Conservation (phyloP, 2,113 vertebrate species). For the Eurypyga helias region DNA sequence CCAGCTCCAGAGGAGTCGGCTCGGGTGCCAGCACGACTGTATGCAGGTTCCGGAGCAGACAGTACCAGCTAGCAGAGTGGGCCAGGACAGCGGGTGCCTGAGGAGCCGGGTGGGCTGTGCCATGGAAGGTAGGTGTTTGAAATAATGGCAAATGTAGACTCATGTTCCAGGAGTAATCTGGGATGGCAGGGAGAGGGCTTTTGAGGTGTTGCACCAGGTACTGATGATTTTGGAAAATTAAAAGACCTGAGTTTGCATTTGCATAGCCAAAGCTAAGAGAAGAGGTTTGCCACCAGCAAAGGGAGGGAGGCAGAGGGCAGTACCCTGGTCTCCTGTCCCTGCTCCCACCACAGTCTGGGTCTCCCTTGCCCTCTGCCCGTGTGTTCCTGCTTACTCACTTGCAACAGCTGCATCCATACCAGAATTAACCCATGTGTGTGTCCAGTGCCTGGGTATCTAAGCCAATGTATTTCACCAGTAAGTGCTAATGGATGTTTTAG, state of each 20-base stretch:
- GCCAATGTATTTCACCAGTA: background rate
- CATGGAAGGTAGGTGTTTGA: background rate
- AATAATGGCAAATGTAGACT: accelerated
- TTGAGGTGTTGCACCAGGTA: background rate
- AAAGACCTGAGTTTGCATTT: background rate
- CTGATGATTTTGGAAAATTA: background rate
- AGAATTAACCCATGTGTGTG: background rate
- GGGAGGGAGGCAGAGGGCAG: background rate
- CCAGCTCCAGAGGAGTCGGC: background rate
- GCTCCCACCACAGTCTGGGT: accelerated
- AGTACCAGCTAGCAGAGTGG: background rate
- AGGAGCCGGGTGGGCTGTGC: background rate
- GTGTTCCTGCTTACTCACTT: background rate
- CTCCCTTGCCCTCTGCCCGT: background rate
- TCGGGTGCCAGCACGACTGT: accelerated
- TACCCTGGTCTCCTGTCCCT: background rate
- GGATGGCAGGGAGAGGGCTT: background rate
- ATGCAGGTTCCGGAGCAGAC: background rate
- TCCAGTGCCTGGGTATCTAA: background rate
- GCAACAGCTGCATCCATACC: background rate
- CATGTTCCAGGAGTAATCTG: background rate
- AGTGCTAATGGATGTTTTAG: background rate
- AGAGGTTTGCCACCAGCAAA: background rate
- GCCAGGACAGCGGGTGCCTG: accelerated
- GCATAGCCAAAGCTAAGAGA: background rate